These are phyloP conservation scores for Corythornis cristatus DNA, from an alignment of 2,113 vertebrate genomes.

Conservation along the genomic window DNA sequence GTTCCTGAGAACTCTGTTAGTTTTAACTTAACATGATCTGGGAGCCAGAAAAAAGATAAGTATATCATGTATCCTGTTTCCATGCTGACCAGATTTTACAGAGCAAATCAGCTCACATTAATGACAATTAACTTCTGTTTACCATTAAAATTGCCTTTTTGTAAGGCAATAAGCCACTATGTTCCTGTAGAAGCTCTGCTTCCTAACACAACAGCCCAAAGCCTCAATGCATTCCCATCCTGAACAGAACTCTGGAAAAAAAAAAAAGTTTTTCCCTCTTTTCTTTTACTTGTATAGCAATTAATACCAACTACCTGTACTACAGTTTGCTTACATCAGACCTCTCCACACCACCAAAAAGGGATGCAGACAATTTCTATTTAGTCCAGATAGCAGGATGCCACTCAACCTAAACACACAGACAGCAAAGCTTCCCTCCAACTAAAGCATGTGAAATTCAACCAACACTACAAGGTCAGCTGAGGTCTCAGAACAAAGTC, in stretches of 20 bases:
- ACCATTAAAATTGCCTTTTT: not conserved
- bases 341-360: not conserved
- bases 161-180: not conserved
- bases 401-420: not conserved
- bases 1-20: not conserved
- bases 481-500: slow-evolving; percentile 47
- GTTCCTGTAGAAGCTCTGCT: not conserved
- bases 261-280: not conserved
- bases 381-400: slow-evolving; percentile 9
- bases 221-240: not conserved
- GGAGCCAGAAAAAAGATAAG: not conserved
- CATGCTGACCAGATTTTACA: not conserved
- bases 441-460: slow-evolving; percentile 19
- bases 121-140: not conserved
- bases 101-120: not conserved
- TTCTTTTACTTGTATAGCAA: not conserved
- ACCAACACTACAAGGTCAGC: not conserved
- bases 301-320: not conserved
- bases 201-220: not conserved
- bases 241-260: not conserved
- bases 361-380: not conserved
- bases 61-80: not conserved
- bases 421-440: not conserved
- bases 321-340: not conserved
- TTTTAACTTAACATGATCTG: not conserved